Percentiles rank a stretch among this genome's conserved stretches.
Evolutionary conservation across 2,888 invertebrate genomes (phyloP).

Genomic region (Brachypterus glaber): DNA sequence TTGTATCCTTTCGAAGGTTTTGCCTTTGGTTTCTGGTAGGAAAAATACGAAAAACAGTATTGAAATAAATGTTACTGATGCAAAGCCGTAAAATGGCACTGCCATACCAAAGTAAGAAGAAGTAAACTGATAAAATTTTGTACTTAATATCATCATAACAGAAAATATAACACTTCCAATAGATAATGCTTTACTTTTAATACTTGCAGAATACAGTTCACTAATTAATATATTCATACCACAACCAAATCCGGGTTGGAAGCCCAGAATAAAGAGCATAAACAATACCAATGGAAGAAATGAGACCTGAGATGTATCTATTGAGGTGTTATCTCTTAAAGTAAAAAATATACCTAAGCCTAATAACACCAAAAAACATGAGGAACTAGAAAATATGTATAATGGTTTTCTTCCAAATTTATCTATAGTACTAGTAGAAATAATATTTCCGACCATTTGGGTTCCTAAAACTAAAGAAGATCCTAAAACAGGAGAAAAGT

Average conservation of each 20-base stretch:
- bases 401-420: slow-evolving; percentile 28
- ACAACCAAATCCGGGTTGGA: slow-evolving; percentile 26
- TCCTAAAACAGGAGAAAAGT: slow-evolving; percentile 30
- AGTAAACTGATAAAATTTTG: slow-evolving; percentile 29
- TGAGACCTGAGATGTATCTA: too few relatives aligned
- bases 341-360: slow-evolving; percentile 27
- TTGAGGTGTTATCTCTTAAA: slow-evolving; percentile 19
- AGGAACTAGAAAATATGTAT: slow-evolving; percentile 25
- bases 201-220: slow-evolving; percentile 32
- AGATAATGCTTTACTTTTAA: slow-evolving; percentile 29
- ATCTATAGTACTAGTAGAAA: slow-evolving; percentile 30
- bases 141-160: slow-evolving; percentile 21
- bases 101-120: slow-evolving; percentile 27
- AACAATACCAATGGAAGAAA: slow-evolving; percentile 29
- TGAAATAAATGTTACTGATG: slow-evolving; percentile 23
- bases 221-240: slow-evolving; percentile 26
- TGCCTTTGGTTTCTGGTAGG: slow-evolving; percentile 32
- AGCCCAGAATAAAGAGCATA: slow-evolving; percentile 26
- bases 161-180: slow-evolving; percentile 25
- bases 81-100: slow-evolving; percentile 29
- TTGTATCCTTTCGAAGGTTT: slow-evolving; percentile 29
- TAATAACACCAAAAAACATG: slow-evolving; percentile 23
- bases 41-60: slow-evolving; percentile 27
- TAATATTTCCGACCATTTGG: slow-evolving; percentile 32
- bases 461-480: slow-evolving; percentile 40